Evolutionary conservation across 2,797 vertebrate genomes (phyloP).

Genomic region (Atherinosoma microstoma): DNA sequence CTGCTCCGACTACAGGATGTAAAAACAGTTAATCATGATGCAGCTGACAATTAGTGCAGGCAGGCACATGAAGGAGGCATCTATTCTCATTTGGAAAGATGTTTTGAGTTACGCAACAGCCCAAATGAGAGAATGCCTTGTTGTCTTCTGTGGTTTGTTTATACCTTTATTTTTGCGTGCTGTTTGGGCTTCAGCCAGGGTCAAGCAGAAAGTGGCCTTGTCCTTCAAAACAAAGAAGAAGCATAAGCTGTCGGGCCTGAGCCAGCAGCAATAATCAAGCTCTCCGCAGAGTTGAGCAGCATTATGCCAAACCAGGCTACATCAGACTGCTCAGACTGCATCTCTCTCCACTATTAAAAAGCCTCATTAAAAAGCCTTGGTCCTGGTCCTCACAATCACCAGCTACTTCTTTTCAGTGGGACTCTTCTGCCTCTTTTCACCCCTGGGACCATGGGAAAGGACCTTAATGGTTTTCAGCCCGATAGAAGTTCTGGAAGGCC

Average conservation of each 20-base stretch:
- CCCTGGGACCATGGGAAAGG: slow-evolving; percentile 69
- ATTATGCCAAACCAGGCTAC: slow-evolving; percentile 54
- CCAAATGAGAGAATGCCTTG: slow-evolving; percentile 22
- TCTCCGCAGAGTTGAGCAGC: slow-evolving; percentile 41
- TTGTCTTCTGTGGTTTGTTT: slow-evolving; percentile 43
- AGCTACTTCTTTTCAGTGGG: slow-evolving; percentile 58
- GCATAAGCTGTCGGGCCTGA: slow-evolving; percentile 37
- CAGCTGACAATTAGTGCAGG: slow-evolving; percentile 44
- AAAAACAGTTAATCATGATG: slow-evolving; percentile 40
- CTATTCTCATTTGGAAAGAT: slow-evolving; percentile 35
- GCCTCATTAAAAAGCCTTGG: slow-evolving; percentile 71
- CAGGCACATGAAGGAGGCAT: slow-evolving; percentile 34
- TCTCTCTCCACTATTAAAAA: slow-evolving; percentile 65
- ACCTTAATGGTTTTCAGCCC: slow-evolving; percentile 65
- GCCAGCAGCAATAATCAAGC: slow-evolving; percentile 63
- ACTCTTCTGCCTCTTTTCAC: slow-evolving; percentile 54
- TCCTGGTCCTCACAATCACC: slow-evolving; percentile 60
- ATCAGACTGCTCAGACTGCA: slow-evolving; percentile 58
- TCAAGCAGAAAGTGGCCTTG: slow-evolving; percentile 60
- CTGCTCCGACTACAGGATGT: slow-evolving; percentile 36
- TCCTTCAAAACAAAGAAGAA: slow-evolving; percentile 67
- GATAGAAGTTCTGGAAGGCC: slow-evolving; percentile 65
- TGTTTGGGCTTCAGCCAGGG: slow-evolving; percentile 17
- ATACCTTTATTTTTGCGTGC: slow-evolving; percentile 41
- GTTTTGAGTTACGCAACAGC: slow-evolving; percentile 43